phyloP scores from a whole-genome alignment of 1,140 invertebrate species.

The Philotrypesis tridentata region DNA sequence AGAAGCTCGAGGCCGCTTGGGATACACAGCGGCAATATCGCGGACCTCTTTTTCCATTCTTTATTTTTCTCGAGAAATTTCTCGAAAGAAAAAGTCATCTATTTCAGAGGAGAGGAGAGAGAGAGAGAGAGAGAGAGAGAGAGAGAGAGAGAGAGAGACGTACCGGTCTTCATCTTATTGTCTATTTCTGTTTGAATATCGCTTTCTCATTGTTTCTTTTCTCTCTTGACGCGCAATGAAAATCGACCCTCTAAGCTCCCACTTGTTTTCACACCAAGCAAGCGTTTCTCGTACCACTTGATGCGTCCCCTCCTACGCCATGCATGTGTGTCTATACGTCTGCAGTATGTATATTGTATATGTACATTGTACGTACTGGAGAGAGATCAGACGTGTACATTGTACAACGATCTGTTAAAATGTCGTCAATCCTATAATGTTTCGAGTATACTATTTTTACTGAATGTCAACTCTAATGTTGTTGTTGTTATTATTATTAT shows the following conservation, averaged over 20 bases:
- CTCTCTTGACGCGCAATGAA: neutral
- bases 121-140: no score
- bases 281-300: neutral
- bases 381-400: no score
- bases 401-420: no score
- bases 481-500: no score
- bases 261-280: neutral
- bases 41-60: neutral
- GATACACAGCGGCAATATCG: slow-evolving; percentile 31
- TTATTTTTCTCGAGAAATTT: slow-evolving; percentile 1
- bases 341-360: no score
- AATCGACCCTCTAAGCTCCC: neutral
- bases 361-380: neutral
- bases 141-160: no score
- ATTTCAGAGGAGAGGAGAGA: no score
- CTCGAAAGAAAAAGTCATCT: neutral
- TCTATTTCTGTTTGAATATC: neutral
- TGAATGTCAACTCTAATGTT: no score
- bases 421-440: no score
- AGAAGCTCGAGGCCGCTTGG: slow-evolving; percentile 15
- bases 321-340: no score
- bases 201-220: neutral
- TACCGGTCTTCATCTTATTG: neutral
- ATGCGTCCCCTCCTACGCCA: neutral
- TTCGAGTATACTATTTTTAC: no score